Evolutionary conservation across 2,888 invertebrate species (phyloP).

Genomic region (Drosophila helvetica): DNA sequence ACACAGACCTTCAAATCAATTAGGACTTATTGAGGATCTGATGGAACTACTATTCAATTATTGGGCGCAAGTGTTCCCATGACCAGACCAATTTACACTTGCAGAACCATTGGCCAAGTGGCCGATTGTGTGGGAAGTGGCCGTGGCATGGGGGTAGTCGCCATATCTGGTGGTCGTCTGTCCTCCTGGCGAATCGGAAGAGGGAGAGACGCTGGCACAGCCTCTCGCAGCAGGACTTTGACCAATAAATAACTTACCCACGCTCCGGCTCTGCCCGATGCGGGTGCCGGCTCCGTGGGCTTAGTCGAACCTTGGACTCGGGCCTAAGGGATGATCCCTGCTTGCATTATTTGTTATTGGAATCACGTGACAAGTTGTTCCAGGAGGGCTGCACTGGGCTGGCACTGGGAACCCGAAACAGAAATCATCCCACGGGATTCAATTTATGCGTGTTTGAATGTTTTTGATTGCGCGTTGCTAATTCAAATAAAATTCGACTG

Average conservation of each 20-base stretch:
- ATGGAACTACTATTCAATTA: slow-evolving; percentile 47
- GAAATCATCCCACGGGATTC: slow-evolving; percentile 82
- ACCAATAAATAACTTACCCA: slow-evolving; percentile 66
- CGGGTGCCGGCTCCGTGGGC: slow-evolving; percentile 60
- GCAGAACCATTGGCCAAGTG: slow-evolving; percentile 35
- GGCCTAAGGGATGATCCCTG: slow-evolving; percentile 78
- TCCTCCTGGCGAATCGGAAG: not conserved
- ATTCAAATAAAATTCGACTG: slow-evolving; percentile 72
- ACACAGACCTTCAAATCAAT: slow-evolving; percentile 42
- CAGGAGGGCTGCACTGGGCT: slow-evolving; percentile 10
- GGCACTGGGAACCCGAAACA: slow-evolving; percentile 60
- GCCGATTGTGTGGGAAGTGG: slow-evolving; percentile 37
- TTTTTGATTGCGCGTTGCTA: slow-evolving; percentile 81
- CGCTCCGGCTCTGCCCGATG: slow-evolving; percentile 42
- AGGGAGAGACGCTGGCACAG: slow-evolving; percentile 19
- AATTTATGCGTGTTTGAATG: slow-evolving; percentile 82
- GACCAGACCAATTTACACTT: slow-evolving; percentile 73
- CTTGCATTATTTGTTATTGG: slow-evolving; percentile 77
- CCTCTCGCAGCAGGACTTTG: slow-evolving; percentile 24
- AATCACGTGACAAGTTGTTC: slow-evolving; percentile 81
- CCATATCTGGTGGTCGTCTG: slow-evolving; percentile 1
- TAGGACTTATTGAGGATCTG: slow-evolving; percentile 55
- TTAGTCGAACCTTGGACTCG: slow-evolving; percentile 28
- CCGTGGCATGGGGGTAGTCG: slow-evolving; percentile 20
- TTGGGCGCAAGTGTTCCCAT: slow-evolving; percentile 71